Evolutionary conservation across 2,888 invertebrate species (phyloP), one percentile per base, ranked within the genome.

Genomic region (Drosophila austrosaltans): DNA sequence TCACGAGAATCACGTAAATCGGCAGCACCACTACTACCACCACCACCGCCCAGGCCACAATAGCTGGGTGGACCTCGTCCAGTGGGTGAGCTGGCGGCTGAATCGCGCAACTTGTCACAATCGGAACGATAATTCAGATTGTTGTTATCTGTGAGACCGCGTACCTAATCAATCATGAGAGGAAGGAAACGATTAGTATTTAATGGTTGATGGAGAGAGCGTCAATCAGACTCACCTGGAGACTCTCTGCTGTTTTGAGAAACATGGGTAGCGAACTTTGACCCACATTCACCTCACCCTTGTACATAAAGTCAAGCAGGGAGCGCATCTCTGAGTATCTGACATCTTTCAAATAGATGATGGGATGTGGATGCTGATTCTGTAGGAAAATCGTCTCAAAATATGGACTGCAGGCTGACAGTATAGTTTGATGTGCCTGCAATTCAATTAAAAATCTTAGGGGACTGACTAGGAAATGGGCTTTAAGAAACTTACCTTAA

Each of bases 371-470:
- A 93, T 97, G 97, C 86, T 94, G 94, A 93, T 97, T 97, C 93
- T 96, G 96, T 91, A 97, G 94, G 93, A 97, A 97, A 94, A 97
- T 96, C 92, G 94, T 96, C 94, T 98, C 97, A 93, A 98, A 98
- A 94, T 97, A 98, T 79, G 97, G 97, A 93, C 97, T 97, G 93
- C 97, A 98, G 89, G 97, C 98, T 76, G 97, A 97, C 87, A 98
- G 94, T 93, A 98, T 97, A 85, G 97, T 97, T 94, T 97, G 97
- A 93, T 98, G 98, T 91, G 98, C 98, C 95, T 96, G 93, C 82
- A 58, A 53, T 63, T 40, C n/a, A 53, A 0, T 59, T 36, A 56
- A 4, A 3, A 7, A 8, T 8, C 2, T 8, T 36, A 1, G 5
- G 28, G 5, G 32, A 32, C 5, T 32, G 5, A 32, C 8, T 36